Evolutionary conservation across 2,113 vertebrate species (phyloP).

Genomic region (Piaya cayana): DNA sequence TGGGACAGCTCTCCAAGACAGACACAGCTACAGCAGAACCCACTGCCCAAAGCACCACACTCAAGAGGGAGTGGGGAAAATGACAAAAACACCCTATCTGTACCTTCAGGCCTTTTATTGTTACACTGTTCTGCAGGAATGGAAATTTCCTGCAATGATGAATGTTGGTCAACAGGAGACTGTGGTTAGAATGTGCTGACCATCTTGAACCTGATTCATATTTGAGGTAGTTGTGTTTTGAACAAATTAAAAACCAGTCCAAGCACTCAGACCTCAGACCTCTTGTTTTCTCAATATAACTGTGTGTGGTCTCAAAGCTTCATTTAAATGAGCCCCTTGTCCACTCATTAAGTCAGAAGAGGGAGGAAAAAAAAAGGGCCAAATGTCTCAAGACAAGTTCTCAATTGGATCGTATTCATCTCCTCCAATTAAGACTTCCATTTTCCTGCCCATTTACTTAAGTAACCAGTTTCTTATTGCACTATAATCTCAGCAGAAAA

Average conservation of each 20-base stretch:
- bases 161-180: not conserved
- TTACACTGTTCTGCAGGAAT: not conserved
- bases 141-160: not conserved
- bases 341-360: not conserved
- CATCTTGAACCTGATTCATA: not conserved
- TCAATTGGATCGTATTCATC: not conserved
- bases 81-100: not conserved
- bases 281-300: not conserved
- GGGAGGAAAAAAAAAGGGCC: accelerated
- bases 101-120: not conserved
- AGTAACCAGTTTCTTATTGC: not conserved
- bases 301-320: not conserved
- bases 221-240: not conserved
- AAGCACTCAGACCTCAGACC: not conserved
- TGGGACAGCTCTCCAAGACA: not conserved
- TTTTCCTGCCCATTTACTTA: not conserved
- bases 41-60: accelerated
- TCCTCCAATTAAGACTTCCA: not conserved
- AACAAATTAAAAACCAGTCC: not conserved
- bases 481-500: not conserved
- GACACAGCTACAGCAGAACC: not conserved
- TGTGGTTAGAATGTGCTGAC: not conserved
- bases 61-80: not conserved
- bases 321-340: not conserved
- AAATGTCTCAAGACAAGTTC: not conserved